Evolutionary conservation across 2,888 invertebrate genomes (phyloP), one percentile per base, ranked within the genome.

Genomic region (Omphaloscelis lunosa): DNA sequence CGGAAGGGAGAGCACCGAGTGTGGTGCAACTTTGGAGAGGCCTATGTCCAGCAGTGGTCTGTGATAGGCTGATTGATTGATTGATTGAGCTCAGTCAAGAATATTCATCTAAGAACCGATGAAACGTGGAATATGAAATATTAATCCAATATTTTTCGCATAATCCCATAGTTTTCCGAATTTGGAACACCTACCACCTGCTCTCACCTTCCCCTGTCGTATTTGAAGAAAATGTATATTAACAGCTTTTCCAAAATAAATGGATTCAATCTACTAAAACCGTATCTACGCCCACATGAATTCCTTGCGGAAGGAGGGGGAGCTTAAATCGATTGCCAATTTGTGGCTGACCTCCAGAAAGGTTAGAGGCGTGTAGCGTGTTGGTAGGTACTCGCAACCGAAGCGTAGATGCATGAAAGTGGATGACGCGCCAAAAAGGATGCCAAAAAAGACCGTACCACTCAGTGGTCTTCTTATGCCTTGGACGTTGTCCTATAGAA

Each of bases 241-340:
- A 27, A 53, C 6, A 41, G 20, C 8, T 71, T 53, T 23, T 27
- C 23, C 8, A 34, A 51, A 27, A 15, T 62, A 56, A 27, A 27
- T 56, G 23, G 27, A 23, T 39, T 65, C 39, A 75, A 65, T 75
- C 23, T 27, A 34, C 68, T 59, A 56, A 72, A 69, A 77, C 45
- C 45, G 70, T 56, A 63, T 63, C 48, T 41, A 61, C 58, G 29
- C 53, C 59, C 61, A 68, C 62, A 51, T 65, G 58, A 34, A 67
- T 67, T 34, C 23, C 29, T 41, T 11, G n/a, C 51, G 27, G 51
- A 62, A 62, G 12, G 17, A 41, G 67, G 53, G 56, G 27, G 39
- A 17, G 29, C 41, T 67, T 79, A 56, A 56, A 83, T 75, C 41
- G 71, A 83, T 75, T 48, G 65, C 20, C 71, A 69, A 69, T 75